A percentile compares a stretch with the other conserved stretches of the same genome.
Evolutionary conservation across 2,888 invertebrate species (phyloP).

Genomic region (Athripsodes cinereus): DNA sequence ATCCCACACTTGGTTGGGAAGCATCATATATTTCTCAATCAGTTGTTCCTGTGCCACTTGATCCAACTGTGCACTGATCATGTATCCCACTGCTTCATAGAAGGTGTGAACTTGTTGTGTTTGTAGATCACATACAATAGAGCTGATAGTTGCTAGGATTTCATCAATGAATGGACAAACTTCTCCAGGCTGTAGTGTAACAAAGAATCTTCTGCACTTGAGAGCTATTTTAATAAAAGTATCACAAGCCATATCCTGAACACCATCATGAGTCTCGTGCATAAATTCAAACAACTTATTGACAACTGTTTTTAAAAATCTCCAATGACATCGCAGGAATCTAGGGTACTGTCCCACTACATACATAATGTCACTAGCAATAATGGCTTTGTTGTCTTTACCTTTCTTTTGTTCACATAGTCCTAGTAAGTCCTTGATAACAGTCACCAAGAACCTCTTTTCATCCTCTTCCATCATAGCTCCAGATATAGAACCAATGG

Average conservation of each 20-base stretch:
- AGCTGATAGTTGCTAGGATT: conserved; percentile 91
- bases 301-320: conserved; percentile 98
- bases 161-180: conserved; percentile 98
- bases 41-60: conserved; percentile 85
- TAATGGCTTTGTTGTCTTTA: conserved; percentile 99
- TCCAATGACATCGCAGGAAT: conserved; percentile 99
- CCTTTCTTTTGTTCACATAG: conserved; percentile 97
- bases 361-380: conserved; percentile 99
- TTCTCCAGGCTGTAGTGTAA: conserved; percentile 93
- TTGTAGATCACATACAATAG: conserved; percentile 98
- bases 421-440: conserved; percentile 95
- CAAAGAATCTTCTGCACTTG: conserved; percentile 97
- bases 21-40: conserved; percentile 94
- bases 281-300: conserved; percentile 99
- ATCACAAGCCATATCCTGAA: conserved; percentile 99
- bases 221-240: conserved; percentile 99
- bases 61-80: conserved; percentile 96
- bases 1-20: conserved; percentile 98
- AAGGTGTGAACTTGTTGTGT: conserved; percentile 99
- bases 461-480: conserved; percentile 99
- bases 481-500: conserved; percentile 97
- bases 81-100: conserved; percentile 98
- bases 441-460: conserved; percentile 96
- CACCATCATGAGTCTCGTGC: conserved; percentile 99
- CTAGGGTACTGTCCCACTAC: conserved; percentile 99